These are phyloP conservation scores for Pseudomugil tenellus DNA, from an alignment of 2,797 vertebrate genomes.

Conservation along the genomic window DNA sequence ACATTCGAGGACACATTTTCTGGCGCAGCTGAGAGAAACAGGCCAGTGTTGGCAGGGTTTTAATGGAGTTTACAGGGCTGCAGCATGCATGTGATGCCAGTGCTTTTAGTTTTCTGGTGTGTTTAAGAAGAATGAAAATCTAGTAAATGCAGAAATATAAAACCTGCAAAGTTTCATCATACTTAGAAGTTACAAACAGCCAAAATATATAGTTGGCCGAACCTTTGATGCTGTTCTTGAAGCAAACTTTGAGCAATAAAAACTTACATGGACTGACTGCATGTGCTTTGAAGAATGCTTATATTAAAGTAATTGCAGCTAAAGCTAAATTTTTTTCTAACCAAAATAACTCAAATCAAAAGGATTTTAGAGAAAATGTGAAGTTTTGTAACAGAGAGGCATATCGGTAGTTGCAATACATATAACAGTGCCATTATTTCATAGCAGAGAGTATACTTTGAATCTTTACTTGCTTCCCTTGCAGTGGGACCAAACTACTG, in stretches of 20 bases:
- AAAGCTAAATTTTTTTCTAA: conserved; percentile 14
- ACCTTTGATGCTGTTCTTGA: conserved; percentile 17
- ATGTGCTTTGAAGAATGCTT: conserved; percentile 20
- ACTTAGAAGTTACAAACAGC: conserved; percentile 25
- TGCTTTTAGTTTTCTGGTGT: conserved; percentile 2
- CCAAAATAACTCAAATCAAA: conserved; percentile 37
- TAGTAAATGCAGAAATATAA: no score
- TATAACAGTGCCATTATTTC: conserved; percentile 30
- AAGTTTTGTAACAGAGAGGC: conserved; percentile 8
- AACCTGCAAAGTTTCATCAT: conserved; percentile 13
- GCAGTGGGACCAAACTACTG: conserved; percentile 71
- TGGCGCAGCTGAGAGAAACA: conserved; percentile 35
- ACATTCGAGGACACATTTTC: conserved; percentile 17
- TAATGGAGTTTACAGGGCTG: conserved; percentile 30
- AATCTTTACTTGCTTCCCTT: conserved; percentile 56
- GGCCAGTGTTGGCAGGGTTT: conserved; percentile 36
- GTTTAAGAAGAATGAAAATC: conserved; percentile 22
- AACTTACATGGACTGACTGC: conserved; percentile 18
- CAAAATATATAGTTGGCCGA: conserved; percentile 25
- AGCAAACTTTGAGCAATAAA: conserved; percentile 51
- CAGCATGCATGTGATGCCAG: conserved; percentile 25
- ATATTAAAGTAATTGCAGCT: conserved; percentile 10
- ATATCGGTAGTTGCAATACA: conserved; percentile 8
- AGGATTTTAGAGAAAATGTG: conserved; percentile 19
- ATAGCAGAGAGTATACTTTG: conserved; percentile 28